Evolutionary conservation across 2,797 vertebrate species (phyloP), one percentile per base, ranked within the genome.

Genomic region (Rhinogobio ventralis): DNA sequence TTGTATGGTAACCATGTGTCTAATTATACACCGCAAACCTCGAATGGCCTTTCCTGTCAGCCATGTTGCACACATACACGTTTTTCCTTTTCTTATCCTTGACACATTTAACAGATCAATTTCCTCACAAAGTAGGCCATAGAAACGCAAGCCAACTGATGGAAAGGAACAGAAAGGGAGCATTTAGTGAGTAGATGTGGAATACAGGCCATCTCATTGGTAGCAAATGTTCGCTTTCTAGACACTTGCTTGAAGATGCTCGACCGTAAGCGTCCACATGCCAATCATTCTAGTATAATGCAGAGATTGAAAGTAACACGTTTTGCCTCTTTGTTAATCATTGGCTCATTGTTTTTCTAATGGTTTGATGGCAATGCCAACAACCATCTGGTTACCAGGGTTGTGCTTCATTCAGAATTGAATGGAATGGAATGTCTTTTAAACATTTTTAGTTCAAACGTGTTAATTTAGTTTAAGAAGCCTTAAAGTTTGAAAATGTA

Each of bases 91-190:
- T 84, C 81, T 80, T 86, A 88, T 83, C 86, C 86, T 89, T 85
- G 88, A 90, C 86, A 87, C 85, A 82, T 86, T 87, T 89, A 90
- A 83, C 30, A 33, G 69, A 81, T 86, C 51, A 25, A 55, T 86
- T 86, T 83, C 68, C 74, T 62, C 49, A 23, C 39, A 84, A 86
- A 86, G 82, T 87, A 85, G 83, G 88, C 72, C 83, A 87, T 67
- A 69, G 78, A 84, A 79, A 46, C 30, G 69, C 57, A 53, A 51
- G 42, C 67, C 9, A 20, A 57, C 45, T 55, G 6, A 69, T 25
- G 68, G 2, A 73, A 73, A 36, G 2, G 28, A 83, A 55, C n/a
- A 28, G 30, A 74, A 25, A 25, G 74, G 36, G 81, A 64, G 69
- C 28, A 73, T 71, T 81, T 60, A 60, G 46, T 17, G 28, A 23